Conservation (phyloP, 2,797 vertebrate species). For the Lacerta bilineata region DNA sequence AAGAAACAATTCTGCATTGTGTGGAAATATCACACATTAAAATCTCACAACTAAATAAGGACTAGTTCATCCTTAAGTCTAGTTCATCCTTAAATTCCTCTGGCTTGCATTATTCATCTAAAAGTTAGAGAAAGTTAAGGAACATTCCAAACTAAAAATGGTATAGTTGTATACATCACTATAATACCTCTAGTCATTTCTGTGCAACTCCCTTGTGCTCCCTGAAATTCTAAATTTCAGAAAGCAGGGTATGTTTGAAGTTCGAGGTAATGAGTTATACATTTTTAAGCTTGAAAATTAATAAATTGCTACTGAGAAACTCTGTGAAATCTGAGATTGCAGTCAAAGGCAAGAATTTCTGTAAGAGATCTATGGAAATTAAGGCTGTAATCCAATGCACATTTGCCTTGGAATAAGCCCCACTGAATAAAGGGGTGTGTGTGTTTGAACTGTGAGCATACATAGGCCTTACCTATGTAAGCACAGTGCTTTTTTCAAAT, state of each 20-base stretch:
- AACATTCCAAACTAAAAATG: neutral
- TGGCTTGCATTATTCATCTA: neutral
- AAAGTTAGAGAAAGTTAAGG: neutral
- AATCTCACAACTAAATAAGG: neutral
- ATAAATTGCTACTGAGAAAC: neutral
- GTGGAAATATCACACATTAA: neutral
- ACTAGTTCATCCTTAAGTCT: neutral
- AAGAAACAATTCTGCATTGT: neutral
- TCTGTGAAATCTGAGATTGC: neutral
- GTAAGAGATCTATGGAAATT: neutral
- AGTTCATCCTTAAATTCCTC: neutral
- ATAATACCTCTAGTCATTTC: neutral
- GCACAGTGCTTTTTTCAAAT: neutral
- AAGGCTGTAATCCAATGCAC: neutral
- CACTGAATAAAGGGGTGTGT: neutral
- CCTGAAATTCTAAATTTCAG: neutral
- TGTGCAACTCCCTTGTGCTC: neutral
- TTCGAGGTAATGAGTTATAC: neutral
- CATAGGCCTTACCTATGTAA: neutral
- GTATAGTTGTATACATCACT: neutral
- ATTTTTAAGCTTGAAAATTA: slow-evolving; percentile 5
- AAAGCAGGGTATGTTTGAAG: neutral
- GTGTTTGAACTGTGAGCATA: neutral
- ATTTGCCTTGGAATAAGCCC: neutral
- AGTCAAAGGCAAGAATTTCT: slow-evolving; percentile 1